Evolutionary conservation across 2,888 invertebrate species (phyloP).

Genomic region (Tanytarsus gracilentus): DNA sequence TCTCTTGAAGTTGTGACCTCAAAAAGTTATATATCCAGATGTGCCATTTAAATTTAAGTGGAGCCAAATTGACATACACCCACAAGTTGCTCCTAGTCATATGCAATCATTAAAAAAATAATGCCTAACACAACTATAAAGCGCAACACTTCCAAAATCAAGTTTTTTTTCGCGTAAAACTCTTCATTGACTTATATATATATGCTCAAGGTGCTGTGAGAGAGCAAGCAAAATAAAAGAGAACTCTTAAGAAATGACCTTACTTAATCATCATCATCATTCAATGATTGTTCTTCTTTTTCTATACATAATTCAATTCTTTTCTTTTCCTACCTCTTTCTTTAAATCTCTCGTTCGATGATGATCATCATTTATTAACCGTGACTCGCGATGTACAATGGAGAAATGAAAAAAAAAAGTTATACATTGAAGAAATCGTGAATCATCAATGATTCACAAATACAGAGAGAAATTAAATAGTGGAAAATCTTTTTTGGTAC

Average conservation of each 20-base stretch:
- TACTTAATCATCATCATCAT: conserved; percentile 18
- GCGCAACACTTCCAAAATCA: conserved; percentile 4
- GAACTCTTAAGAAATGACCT: conserved; percentile 19
- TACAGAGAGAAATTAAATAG: too few relatives aligned
- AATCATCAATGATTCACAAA: too few relatives aligned
- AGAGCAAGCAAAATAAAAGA: background rate
- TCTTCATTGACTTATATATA: conserved; percentile 10
- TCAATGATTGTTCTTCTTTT: background rate
- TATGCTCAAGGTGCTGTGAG: background rate
- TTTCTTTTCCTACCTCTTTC: background rate
- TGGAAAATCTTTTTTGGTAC: too few relatives aligned
- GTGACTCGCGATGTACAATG: too few relatives aligned
- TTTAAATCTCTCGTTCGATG: too few relatives aligned
- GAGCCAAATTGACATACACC: conserved; percentile 27
- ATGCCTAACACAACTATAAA: background rate
- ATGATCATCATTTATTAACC: too few relatives aligned
- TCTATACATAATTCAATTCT: background rate
- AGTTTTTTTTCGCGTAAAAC: conserved; percentile 12
- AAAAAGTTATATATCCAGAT: too few relatives aligned
- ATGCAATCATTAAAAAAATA: conserved; percentile 21
- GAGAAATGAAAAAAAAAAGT: too few relatives aligned
- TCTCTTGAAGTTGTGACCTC: too few relatives aligned
- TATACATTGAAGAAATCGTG: too few relatives aligned
- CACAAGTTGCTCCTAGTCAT: conserved; percentile 26
- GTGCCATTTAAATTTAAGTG: too few relatives aligned